Base-by-base conservation (phyloP, 2,113 vertebrate genomes). In the Ptilonorhynchus violaceus region DNA sequence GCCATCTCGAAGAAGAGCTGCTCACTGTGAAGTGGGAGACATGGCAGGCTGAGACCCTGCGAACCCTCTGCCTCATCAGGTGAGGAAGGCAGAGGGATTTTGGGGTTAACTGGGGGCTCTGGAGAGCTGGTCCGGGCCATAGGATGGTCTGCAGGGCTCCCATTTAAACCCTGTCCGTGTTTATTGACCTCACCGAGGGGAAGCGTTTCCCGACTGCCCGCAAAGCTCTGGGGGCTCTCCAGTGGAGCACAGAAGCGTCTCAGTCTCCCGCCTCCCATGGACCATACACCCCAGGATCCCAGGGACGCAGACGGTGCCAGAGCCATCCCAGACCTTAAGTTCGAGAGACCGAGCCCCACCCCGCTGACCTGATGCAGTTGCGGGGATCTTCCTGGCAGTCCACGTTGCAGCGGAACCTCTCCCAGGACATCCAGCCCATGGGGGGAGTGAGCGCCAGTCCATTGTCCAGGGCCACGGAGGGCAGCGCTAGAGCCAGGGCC, bases 351-450 rank as follows among this genome's bases (percentile, higher is more conserved):
- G 63, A 53, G 56, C 27, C 31, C 30, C 19, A 13, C 13, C 35
- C 20, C 23, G 23, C 97, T 88, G 92, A 98, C 99, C 99, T 99
- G 98, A 99, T 99, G 92, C 99, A 99, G 97, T 99, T 99, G 73
- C 97, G 97, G 11, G 99, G 99, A 91, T 99, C 99, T 20, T 77
- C 30, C 2, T 95, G 60, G 93, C 99, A 99, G 98, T 99, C 94
- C 6, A 96, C 97, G 92, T 99, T 98, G 85, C 99, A 99, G 93
- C 99, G 98, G 92, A 98, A 99, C 16, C 99, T 98, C 75, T 99
- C 99, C 99, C 99, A 99, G 33, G 99, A 97, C 97, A 99, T 82
- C 99, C 99, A 99, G 85, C 99, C 99, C 99, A 99, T 99, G 13
- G 99, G 99, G 23, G 99, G 99, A 2, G 97, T 99, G 91, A 72